These are phyloP conservation scores for Metallyticus violacea DNA, from an alignment of 2,888 invertebrate species.

Conservation along the genomic window DNA sequence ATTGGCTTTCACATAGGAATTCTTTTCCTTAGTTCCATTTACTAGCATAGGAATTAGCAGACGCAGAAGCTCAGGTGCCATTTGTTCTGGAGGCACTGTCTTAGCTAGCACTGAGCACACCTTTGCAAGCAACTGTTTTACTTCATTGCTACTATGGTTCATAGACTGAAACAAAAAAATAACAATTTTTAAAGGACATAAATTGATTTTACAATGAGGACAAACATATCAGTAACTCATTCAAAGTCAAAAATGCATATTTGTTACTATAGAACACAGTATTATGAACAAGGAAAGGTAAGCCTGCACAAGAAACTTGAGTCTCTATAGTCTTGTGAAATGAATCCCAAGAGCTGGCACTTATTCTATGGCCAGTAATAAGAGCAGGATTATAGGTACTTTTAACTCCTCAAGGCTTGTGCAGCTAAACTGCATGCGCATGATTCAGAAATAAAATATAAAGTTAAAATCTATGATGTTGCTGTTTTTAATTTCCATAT, in stretches of 20 bases:
- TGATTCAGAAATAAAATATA: too few relatives aligned
- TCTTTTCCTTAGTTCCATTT: conserved; percentile 98
- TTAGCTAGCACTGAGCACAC: conserved; percentile 74
- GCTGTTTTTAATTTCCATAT: too few relatives aligned
- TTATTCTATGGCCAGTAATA: too few relatives aligned
- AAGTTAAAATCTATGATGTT: too few relatives aligned
- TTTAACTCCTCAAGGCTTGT: too few relatives aligned
- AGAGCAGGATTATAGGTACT: too few relatives aligned
- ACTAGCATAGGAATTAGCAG: conserved; percentile 86
- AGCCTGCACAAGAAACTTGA: too few relatives aligned
- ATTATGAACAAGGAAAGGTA: neutral
- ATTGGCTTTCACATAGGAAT: conserved; percentile 89
- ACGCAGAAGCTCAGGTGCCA: conserved; percentile 68
- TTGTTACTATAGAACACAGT: neutral
- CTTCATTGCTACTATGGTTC: conserved; percentile 92
- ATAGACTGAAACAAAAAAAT: conserved; percentile 61
- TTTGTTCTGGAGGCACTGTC: conserved; percentile 53
- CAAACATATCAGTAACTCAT: neutral
- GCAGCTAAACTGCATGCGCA: too few relatives aligned
- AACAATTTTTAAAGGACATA: neutral
- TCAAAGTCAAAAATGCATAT: neutral
- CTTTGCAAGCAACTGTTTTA: conserved; percentile 86
- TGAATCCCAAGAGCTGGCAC: too few relatives aligned
- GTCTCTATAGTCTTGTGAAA: too few relatives aligned
- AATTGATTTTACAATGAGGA: neutral